Evolutionary conservation across 2,888 invertebrate genomes (phyloP).

Genomic region (Lasioglossum pauxillum): DNA sequence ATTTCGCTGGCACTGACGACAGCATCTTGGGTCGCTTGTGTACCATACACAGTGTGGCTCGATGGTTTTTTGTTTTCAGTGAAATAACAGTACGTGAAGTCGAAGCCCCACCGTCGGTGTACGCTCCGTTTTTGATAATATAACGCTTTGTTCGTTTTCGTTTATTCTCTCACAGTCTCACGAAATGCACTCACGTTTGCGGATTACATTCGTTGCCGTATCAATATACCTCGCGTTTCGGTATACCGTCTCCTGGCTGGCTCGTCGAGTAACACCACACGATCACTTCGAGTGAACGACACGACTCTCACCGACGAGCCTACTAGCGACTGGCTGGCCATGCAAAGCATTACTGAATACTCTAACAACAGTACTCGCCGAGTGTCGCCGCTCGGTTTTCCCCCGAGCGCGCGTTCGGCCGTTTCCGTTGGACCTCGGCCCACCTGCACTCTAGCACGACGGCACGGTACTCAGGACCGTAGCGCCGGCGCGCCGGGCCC

Average conservation of each 20-base stretch:
- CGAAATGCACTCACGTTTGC: conserved; percentile 59
- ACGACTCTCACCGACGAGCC: conserved; percentile 78
- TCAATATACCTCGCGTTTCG: conserved; percentile 36
- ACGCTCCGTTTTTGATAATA: conserved; percentile 40
- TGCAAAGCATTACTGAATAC: conserved; percentile 84
- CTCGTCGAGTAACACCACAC: conserved; percentile 74
- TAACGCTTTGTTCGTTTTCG: conserved; percentile 49
- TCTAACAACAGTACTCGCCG: conserved; percentile 82
- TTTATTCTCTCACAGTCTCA: conserved; percentile 68
- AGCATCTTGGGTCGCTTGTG: conserved; percentile 82
- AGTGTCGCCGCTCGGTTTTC: conserved; percentile 79
- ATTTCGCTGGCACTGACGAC: conserved; percentile 83
- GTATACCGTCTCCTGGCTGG: conserved; percentile 54
- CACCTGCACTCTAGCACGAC: conserved; percentile 86
- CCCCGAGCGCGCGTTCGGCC: conserved; percentile 81
- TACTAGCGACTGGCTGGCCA: conserved; percentile 79
- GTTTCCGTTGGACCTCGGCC: conserved; percentile 84
- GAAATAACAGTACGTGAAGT: conserved; percentile 61
- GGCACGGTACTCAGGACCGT: conserved; percentile 72
- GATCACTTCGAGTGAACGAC: conserved; percentile 77
- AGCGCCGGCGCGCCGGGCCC: not conserved
- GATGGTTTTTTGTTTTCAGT: conserved; percentile 59
- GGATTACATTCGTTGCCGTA: conserved; percentile 34
- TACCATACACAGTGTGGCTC: conserved; percentile 77
- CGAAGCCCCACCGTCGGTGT: conserved; percentile 63